Percentiles rank a stretch among this genome's conserved stretches.
phyloP scores from a whole-genome alignment of 2,888 invertebrate species.

The Oconnorella tubifera region DNA sequence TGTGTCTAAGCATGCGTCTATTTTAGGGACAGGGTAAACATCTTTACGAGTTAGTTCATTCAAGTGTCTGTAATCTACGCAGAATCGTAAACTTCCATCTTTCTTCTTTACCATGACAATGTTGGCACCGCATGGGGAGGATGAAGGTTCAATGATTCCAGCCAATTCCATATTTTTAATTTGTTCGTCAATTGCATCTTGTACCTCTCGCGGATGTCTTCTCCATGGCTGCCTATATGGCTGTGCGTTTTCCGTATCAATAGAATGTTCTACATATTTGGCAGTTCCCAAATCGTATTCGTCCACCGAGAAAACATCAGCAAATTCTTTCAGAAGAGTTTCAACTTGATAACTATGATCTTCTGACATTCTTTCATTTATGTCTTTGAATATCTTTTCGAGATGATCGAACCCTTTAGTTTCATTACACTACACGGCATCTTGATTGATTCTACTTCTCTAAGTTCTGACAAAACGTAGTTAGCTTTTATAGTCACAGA shows the following conservation, averaged over 20 bases:
- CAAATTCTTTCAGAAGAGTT: not conserved
- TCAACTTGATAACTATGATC: not conserved
- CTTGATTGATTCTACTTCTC: too few relatives aligned
- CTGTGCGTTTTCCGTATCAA: not conserved
- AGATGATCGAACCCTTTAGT: not conserved
- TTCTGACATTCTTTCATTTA: not conserved
- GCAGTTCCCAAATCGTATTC: constrained; percentile 1
- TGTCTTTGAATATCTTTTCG: not conserved
- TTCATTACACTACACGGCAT: not conserved
- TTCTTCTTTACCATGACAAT: not conserved
- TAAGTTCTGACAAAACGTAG: too few relatives aligned
- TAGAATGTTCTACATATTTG: not conserved
- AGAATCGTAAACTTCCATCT: not conserved
- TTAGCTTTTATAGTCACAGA: too few relatives aligned
- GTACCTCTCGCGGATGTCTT: not conserved
- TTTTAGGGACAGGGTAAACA: constrained; percentile 3
- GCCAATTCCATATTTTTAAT: not conserved
- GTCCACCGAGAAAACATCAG: not conserved
- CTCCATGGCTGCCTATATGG: not conserved
- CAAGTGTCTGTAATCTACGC: constrained; percentile 6
- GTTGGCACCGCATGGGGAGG: not conserved
- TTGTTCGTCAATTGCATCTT: not conserved
- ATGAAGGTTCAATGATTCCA: not conserved
- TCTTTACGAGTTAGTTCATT: not conserved
- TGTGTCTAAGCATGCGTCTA: not conserved